Evolutionary conservation across 2,888 invertebrate species (phyloP), one percentile per base, ranked within the genome.

Genomic region (Serrognathus titanus): DNA sequence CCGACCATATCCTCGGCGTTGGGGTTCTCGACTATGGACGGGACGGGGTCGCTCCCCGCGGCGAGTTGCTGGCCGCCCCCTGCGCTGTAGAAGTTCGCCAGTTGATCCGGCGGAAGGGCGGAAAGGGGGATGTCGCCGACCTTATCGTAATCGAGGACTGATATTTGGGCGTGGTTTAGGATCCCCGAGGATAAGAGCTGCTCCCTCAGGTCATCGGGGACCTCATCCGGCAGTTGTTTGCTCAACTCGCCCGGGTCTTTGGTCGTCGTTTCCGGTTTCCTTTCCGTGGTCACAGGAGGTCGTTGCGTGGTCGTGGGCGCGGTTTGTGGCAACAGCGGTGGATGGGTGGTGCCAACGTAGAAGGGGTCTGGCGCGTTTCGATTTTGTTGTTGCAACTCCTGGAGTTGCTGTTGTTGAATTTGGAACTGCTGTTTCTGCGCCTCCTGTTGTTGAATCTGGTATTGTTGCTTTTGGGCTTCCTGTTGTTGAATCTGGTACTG

Each of bases 101-200:
- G 76, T 66, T 92, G 92, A 75, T 93, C 92, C 51, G 92, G 90
- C 2, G 92, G 92, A 49, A 93, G 76, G 60, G 88, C 90, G 61
- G 92, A 92, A 50, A 93, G 79, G 3, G 90, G 88, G 53, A 91
- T 91, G 61, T 91, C 92, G 35, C 93, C 92, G 40, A 92, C 87
- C 80, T 93, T 92, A 69, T 93, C 92, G 68, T 93, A 93, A 77
- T 93, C 92, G 57, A 93, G 78, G 48, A 94, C 84, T 64, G 93
- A 92, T 58, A 94, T 93, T 67, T 93, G 90, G 45, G 93, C 93
- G 70, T 93, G 91, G 65, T 90, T 89, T 53, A 94, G 79, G 66
- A 94, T 93, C 39, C 94, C 94, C 0, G 93, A 93, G 48, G 89
- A 87, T 46, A 93, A 77, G 4, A 94, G 78, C 69, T 94, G 93